Evolutionary conservation across 2,113 vertebrate genomes (phyloP).

Genomic region (Agapornis roseicollis): DNA sequence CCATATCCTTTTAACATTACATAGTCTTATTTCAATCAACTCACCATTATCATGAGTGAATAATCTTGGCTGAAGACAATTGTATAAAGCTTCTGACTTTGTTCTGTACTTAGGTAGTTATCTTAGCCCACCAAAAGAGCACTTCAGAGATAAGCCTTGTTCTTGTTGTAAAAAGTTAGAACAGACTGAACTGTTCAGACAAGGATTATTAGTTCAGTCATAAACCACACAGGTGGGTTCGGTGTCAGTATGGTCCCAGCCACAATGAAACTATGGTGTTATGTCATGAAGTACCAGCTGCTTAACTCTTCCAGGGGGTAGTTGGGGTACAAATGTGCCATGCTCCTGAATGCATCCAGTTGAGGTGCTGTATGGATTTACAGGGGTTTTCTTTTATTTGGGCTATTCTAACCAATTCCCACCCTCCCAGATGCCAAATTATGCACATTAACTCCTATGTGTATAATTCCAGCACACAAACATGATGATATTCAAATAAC

Average conservation of each 20-base stretch:
- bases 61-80: not conserved
- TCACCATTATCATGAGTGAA: not conserved
- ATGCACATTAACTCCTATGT: not conserved
- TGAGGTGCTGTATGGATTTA: not conserved
- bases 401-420: not conserved
- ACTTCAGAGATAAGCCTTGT: not conserved
- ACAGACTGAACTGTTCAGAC: not conserved
- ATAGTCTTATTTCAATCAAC: not conserved
- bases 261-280: accelerated
- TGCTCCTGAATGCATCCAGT: not conserved
- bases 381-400: not conserved
- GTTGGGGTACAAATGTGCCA: accelerated
- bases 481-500: not conserved
- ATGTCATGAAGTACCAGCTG: not conserved
- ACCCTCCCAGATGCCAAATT: not conserved
- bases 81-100: not conserved
- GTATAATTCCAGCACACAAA: not conserved
- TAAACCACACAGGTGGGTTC: not conserved
- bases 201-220: not conserved
- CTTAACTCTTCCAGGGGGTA: not conserved
- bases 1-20: not conserved
- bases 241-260: not conserved
- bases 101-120: not conserved
- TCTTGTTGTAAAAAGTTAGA: not conserved
- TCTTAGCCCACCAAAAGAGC: not conserved